These are phyloP conservation scores for Sinocyclocheilus maitianheensis DNA, from an alignment of 2,113 vertebrate genomes.

Conservation along the genomic window DNA sequence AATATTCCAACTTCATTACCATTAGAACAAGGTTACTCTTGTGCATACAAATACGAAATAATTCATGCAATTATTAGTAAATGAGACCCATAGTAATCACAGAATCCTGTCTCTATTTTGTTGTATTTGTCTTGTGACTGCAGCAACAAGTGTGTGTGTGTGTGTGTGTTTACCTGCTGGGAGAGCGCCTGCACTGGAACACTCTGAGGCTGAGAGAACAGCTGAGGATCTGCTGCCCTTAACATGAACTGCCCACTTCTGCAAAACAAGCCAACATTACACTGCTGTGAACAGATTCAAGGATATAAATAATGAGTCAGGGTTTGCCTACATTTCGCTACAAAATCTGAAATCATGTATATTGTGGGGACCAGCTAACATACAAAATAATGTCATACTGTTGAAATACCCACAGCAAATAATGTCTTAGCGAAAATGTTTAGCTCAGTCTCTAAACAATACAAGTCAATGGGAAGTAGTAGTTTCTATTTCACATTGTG, in stretches of 20 bases:
- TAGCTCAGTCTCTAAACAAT: not conserved
- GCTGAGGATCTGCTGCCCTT: conserved; percentile 77
- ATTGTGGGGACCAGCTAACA: not conserved
- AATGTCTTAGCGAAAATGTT: not conserved
- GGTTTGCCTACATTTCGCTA: not conserved
- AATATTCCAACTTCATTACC: not conserved
- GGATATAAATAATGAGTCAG: not conserved
- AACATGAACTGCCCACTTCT: conserved; percentile 81
- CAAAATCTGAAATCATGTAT: not conserved
- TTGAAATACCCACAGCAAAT: not conserved
- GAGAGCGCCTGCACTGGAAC: conserved; percentile 81
- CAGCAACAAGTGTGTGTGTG: conserved; percentile 3
- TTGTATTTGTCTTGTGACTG: not conserved
- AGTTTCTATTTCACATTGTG: not conserved
- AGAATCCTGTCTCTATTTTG: not conserved
- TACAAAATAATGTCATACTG: not conserved
- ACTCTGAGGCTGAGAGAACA: conserved; percentile 76
- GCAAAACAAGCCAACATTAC: conserved; percentile 35
- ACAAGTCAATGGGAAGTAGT: not conserved
- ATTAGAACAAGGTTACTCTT: not conserved
- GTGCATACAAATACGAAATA: not conserved
- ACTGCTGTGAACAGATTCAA: not conserved
- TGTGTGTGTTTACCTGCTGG: conserved; percentile 79
- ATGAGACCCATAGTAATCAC: not conserved
- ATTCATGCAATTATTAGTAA: not conserved